These are phyloP conservation scores for Tapirus terrestris DNA, from an alignment of 2,113 vertebrate species.

Conservation along the genomic window DNA sequence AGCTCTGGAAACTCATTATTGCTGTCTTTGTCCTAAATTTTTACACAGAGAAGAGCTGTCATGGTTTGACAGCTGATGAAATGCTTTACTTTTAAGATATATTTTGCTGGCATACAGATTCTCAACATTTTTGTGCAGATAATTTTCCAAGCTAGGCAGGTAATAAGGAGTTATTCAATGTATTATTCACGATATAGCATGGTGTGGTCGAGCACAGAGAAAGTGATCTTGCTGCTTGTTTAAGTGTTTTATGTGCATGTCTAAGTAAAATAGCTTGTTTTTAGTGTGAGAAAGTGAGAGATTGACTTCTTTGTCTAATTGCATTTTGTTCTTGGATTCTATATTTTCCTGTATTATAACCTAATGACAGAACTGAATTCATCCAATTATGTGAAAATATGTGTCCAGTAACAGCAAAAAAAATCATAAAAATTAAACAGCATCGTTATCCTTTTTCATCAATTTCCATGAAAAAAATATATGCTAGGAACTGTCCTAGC, in stretches of 20 bases:
- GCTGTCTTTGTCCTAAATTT: slow-evolving; percentile 29
- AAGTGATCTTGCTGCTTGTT: background rate
- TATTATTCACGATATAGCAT: background rate
- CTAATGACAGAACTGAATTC: background rate
- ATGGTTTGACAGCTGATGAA: slow-evolving; percentile 42
- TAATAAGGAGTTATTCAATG: background rate
- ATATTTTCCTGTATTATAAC: background rate
- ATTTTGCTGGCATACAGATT: slow-evolving; percentile 29
- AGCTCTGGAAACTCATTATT: slow-evolving; percentile 41
- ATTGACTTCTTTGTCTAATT: background rate
- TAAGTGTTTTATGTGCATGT: background rate
- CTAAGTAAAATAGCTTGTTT: background rate
- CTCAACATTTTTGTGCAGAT: background rate
- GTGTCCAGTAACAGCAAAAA: background rate
- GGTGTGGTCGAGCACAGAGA: background rate
- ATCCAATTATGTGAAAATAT: background rate
- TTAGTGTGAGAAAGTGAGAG: background rate
- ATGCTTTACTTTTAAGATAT: slow-evolving; percentile 6
- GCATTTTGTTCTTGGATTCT: background rate
- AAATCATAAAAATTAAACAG: background rate
- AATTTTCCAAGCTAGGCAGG: background rate
- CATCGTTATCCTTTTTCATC: background rate
- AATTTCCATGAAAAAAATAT: background rate
- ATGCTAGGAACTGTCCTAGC: accelerated
- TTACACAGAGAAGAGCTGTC: background rate